phyloP scores from a whole-genome alignment of 1,140 invertebrate species.

The Saxidomus purpurata region DNA sequence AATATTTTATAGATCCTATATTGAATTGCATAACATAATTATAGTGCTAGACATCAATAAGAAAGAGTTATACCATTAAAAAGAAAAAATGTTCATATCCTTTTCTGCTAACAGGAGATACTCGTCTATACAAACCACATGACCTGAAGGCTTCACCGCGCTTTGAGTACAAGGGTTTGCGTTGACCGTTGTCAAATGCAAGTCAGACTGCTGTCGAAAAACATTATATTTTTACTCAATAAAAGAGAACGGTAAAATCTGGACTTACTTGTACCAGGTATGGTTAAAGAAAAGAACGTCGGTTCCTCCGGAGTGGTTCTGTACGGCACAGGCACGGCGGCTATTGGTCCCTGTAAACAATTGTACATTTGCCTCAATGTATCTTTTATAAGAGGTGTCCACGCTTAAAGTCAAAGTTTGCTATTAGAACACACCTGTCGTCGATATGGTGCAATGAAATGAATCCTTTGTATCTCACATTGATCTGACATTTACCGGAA shows the following conservation, averaged over 20 bases:
- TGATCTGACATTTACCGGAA: no score
- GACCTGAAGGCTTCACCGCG: not conserved
- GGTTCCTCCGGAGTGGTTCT: constrained; percentile 48
- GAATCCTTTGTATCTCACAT: no score
- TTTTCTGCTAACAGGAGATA: not conserved
- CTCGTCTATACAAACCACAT: not conserved
- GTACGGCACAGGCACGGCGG: constrained; percentile 47
- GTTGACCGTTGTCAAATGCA: not conserved
- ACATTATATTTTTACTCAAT: no score
- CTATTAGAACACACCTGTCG: no score
- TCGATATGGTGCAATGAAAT: no score
- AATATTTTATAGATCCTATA: no score
- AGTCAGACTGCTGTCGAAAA: no score
- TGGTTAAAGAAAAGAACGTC: constrained; percentile 53
- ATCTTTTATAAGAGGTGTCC: not conserved
- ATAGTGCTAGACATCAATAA: no score
- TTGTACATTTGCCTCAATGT: not conserved
- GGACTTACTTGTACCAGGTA: constrained; percentile 54
- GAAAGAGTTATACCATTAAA: no score
- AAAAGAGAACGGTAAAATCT: not conserved
- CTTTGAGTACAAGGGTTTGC: not conserved
- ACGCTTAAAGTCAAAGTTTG: no score
- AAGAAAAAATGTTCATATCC: no score
- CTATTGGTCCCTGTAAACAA: constrained; percentile 56
- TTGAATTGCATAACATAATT: no score